Conservation (phyloP, 2,113 vertebrate species). For the Bos taurus region ARS-UCD2.0 NC_037333.1:47593501-47594000, state of each 20-base stretch:
- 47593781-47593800: neutral
- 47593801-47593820: conserved; percentile 15
- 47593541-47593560: conserved; percentile 1
- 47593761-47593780: conserved; percentile 9
- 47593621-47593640: conserved; percentile 59
- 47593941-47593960: accelerated
- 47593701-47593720: conserved; percentile 59
- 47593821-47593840: conserved; percentile 15
- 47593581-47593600: conserved; percentile 51
- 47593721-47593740: conserved; percentile 47
- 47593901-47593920: neutral
- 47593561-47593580: conserved; percentile 7
- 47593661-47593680: conserved; percentile 49
- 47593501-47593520: neutral
- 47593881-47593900: neutral
- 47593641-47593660: conserved; percentile 61
- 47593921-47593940: neutral
- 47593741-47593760: conserved; percentile 52
- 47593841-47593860: neutral
- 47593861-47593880: neutral
- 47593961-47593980: neutral
- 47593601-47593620: conserved; percentile 55
- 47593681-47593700: conserved; percentile 55
- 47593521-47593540: conserved; percentile 4
- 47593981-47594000: neutral